A percentile compares a stretch with the other conserved stretches of the same genome.
phyloP scores from a whole-genome alignment of 2,113 vertebrate genomes.

The Festucalex cinctus region DNA sequence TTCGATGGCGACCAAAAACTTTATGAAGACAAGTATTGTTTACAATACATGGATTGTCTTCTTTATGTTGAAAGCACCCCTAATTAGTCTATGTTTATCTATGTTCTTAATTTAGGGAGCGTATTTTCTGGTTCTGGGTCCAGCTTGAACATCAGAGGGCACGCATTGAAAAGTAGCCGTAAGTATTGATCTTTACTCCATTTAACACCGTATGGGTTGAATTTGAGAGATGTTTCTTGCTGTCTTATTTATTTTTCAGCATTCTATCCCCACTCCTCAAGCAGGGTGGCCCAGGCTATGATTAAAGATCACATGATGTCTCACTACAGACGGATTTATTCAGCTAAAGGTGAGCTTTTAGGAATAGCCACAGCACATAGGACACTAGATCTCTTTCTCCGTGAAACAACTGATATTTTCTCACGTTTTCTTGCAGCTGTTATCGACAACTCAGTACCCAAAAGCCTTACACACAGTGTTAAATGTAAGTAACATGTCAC shows the following conservation, averaged over 20 bases:
- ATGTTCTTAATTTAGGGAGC: constrained; percentile 45
- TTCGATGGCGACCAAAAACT: background rate
- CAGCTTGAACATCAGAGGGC: constrained; percentile 37
- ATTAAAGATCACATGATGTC: constrained; percentile 89
- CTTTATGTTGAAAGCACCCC: background rate
- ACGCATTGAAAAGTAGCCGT: constrained; percentile 55
- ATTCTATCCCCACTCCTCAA: constrained; percentile 77
- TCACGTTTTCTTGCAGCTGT: constrained; percentile 69
- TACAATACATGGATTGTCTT: background rate
- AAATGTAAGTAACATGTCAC: constrained; percentile 78
- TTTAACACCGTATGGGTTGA: background rate
- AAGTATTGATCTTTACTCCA: constrained; percentile 28
- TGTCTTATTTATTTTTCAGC: constrained; percentile 52
- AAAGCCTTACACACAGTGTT: constrained; percentile 80
- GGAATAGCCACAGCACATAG: background rate
- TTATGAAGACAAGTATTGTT: background rate
- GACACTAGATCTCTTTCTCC: background rate
- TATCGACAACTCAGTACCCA: constrained; percentile 84
- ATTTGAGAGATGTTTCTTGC: background rate
- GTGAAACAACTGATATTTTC: background rate
- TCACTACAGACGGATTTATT: constrained; percentile 92
- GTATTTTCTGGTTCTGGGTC: constrained; percentile 43
- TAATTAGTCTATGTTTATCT: background rate
- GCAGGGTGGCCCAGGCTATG: constrained; percentile 77
- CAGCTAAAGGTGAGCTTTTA: constrained; percentile 86